Percentiles rank a stretch among this genome's conserved stretches.
Conservation (phyloP, 1,140 invertebrate genomes). For the Psix sp. region DNA sequence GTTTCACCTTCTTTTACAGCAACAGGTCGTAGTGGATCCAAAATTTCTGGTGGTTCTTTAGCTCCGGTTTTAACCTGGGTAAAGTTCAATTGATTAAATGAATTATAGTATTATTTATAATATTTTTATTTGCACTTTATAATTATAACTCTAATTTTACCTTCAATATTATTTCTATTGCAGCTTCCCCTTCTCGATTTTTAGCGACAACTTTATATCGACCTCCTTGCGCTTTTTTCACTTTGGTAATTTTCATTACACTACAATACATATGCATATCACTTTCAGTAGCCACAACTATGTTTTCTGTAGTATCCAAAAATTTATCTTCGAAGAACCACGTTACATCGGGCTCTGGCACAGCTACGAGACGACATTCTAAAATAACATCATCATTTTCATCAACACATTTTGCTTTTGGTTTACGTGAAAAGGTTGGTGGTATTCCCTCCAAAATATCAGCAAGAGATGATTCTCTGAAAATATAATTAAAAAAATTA, state of each 20-base stretch:
- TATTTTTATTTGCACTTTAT: constrained; percentile 4
- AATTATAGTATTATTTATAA: background rate
- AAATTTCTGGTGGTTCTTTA: constrained; percentile 86
- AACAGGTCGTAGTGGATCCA: constrained; percentile 86
- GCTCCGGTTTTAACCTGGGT: constrained; percentile 82
- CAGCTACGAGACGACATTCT: constrained; percentile 90
- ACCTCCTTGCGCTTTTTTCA: constrained; percentile 89
- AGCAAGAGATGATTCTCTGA: constrained; percentile 90
- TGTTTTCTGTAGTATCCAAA: constrained; percentile 81
- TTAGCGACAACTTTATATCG: constrained; percentile 91
- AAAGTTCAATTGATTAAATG: constrained; percentile 4
- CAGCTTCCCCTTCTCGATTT: constrained; percentile 93
- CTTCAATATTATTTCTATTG: constrained; percentile 88
- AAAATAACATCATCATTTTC: constrained; percentile 88
- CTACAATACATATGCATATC: constrained; percentile 94
- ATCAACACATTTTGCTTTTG: constrained; percentile 88
- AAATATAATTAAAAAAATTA: constrained; percentile 7
- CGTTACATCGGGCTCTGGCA: constrained; percentile 92
- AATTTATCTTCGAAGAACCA: constrained; percentile 88
- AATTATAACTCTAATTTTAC: constrained; percentile 69
- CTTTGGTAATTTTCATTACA: constrained; percentile 86
- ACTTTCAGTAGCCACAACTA: constrained; percentile 86
- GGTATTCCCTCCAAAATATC: constrained; percentile 95
- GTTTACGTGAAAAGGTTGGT: constrained; percentile 93
- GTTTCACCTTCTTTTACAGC: constrained; percentile 87